Base-by-base conservation (phyloP, 2,888 invertebrate species). In the Pasiphila rectangulata region DNA sequence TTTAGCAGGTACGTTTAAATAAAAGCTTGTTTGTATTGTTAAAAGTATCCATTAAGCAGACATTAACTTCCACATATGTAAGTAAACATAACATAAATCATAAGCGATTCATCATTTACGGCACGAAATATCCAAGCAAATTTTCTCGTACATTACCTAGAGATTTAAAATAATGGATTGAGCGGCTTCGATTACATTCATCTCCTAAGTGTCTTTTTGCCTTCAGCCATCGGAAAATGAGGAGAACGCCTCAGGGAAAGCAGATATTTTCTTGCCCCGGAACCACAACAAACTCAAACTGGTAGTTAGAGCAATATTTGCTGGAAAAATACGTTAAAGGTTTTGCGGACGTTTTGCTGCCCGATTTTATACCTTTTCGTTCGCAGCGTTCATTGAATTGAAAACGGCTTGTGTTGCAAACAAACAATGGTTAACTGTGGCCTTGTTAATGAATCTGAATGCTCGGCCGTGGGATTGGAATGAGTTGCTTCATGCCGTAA, bases 361-460 rank as follows among this genome's bases (percentile, higher is more conserved):
- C 46, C 46, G 43, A 46, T 49, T 46, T 47, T 41, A 46, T 3
- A 27, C 24, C 45, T 29, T 42, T 56, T 51, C 51, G 46, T 41
- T 42, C 25, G 39, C 46, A 47, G 54, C 51, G 53, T 59, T 61
- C 56, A 56, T 62, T 58, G 63, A 64, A 60, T 59, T 30, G 59
- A 58, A 60, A 63, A 70, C 68, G 65, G 63, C 71, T 72, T 65
- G 63, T 60, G 63, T 63, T 64, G 67, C 69, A 69, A 79, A 82
- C 78, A 82, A 82, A 82, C 78, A 82, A 82, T 78, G 71, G 72
- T 64, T 70, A 69, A 53, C 45, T 49, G 51, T 52, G 56, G 72
- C 83, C 85, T 86, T 82, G 84, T 82, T 82, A 80, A 81, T 85
- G 86, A 83, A 83, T 64, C 68, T 59, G 66, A 69, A 68, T 67